Base-by-base conservation (phyloP, 2,113 vertebrate genomes). In the Cheilinus undulatus region DNA sequence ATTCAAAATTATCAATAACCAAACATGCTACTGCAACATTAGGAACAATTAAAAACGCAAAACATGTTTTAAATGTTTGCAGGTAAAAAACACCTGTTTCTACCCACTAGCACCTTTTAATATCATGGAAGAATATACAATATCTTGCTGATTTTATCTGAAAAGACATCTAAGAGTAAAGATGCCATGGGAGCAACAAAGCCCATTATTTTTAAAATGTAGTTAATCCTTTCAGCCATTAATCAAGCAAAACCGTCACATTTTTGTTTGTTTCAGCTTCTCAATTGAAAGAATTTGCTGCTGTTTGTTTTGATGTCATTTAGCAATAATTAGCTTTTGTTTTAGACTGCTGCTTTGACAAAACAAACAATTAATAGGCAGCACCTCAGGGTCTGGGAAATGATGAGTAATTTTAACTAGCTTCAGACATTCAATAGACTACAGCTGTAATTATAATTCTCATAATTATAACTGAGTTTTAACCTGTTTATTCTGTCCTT, bases 281-380 rank as follows among this genome's bases (percentile, higher is more conserved):
- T 6, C 6, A 42, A 42, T 6, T 19, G 14, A 17, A 6, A 2
- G 40, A 42, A 19, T n/a, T 38, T 43, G 17, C 24, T 40, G 43
- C 11, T 32, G n/a, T 27, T 69, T 48, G 22, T 23, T 17, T 24
- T 34, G 0, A 26, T 30, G 3, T n/a, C 1, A 10, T 19, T 1
- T 4, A n/a, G 28, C 38, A 46, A 3, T n/a, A 3, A 34, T 26
- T 48, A 50, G 58, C 6, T 45, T 30, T 30, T 10, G n/a, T 42
- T 49, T 56, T 57, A 9, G 58, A 22, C 27, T 34, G 7, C 14
- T 70, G 23, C 12, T 22, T 30, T n/a, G 7, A 19, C 19, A 56
- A 62, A 56, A 51, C 12, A 67, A 50, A 20, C 43, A 63, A 40
- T 73, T 42, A 32, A 38, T 48, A 48, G 19, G 56, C 15, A 36